Evolutionary conservation across 2,888 invertebrate species (phyloP), one percentile per base, ranked within the genome.

Genomic region (Ochropleura plecta): DNA sequence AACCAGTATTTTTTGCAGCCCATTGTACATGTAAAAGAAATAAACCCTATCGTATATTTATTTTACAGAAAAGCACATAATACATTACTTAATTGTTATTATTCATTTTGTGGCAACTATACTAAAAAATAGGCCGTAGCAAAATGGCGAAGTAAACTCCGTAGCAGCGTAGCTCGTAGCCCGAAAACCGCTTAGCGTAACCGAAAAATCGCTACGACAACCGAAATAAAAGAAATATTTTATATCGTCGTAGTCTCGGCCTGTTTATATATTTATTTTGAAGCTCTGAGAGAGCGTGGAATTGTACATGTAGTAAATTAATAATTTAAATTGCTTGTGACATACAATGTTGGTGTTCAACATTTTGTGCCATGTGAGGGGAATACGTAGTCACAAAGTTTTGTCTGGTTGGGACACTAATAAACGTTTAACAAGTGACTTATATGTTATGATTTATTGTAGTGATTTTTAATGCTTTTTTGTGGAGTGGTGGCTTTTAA

Each of bases 241-340:
- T 60, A 57, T 40, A 40, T 20, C 5, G 57, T 18, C 16, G 78
- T 40, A 59, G 59, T 18, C 14, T 44, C 46, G n/a, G 44, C n/a
- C 62, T 62, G 44, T 46, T 60, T 69, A 60, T 20, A 69, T 16
- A 77, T 79, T 72, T 66, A 74, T 74, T 63, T 20, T 62, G 55
- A 57, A 48, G 55, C 57, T 48, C 30, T 59, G 66, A 46, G 40
- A 46, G 20, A 73, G 14, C 81, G 60, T 51, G 66, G 65, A 66
- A 78, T 64, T 59, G 80, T 60, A 79, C 51, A 65, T 65, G 48
- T 57, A 46, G 59, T 46, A 81, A 81, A 74, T 78, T 81, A 81
- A 66, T 78, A 46, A 66, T 80, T 80, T 66, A 66, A 80, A 74
- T 46, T 81, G 81, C 67, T 63, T 62, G 55, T 66, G 75, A 66